Conservation (phyloP, 2,113 vertebrate genomes). For the Zapus hudsonius region DNA sequence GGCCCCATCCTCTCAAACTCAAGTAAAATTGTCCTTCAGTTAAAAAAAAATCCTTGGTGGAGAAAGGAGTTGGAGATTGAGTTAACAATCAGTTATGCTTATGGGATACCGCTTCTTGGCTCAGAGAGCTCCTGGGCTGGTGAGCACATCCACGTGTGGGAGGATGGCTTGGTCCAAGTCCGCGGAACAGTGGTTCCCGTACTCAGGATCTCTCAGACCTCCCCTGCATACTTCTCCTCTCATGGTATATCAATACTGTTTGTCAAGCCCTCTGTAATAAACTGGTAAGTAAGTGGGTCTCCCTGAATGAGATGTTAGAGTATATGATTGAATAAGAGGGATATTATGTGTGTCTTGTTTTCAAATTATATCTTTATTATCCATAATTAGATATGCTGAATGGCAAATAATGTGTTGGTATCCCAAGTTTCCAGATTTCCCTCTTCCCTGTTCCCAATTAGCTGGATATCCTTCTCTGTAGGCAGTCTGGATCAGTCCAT, state of each 20-base stretch:
- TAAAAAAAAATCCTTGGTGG: background rate
- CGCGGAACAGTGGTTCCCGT: background rate
- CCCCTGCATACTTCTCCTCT: background rate
- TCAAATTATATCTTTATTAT: no score
- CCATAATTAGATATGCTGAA: no score
- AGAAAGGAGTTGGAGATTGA: background rate
- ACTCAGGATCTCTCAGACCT: background rate
- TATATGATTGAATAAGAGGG: background rate
- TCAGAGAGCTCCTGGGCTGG: background rate
- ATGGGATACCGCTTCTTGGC: background rate
- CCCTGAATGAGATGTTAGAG: background rate
- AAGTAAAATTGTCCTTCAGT: no score
- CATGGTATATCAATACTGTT: background rate
- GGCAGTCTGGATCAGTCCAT: no score
- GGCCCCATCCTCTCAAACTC: no score
- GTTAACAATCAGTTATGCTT: background rate
- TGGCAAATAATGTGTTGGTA: no score
- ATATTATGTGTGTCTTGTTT: background rate
- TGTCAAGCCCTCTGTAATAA: background rate
- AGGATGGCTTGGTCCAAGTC: background rate
- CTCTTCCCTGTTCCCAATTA: no score
- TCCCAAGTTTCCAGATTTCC: no score
- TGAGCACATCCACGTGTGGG: background rate
- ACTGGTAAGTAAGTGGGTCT: background rate
- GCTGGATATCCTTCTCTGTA: no score